Percentiles rank a stretch among this genome's conserved stretches.
Evolutionary conservation across 1,140 invertebrate genomes (phyloP).

Genomic region (Trigoniulus corallinus): DNA sequence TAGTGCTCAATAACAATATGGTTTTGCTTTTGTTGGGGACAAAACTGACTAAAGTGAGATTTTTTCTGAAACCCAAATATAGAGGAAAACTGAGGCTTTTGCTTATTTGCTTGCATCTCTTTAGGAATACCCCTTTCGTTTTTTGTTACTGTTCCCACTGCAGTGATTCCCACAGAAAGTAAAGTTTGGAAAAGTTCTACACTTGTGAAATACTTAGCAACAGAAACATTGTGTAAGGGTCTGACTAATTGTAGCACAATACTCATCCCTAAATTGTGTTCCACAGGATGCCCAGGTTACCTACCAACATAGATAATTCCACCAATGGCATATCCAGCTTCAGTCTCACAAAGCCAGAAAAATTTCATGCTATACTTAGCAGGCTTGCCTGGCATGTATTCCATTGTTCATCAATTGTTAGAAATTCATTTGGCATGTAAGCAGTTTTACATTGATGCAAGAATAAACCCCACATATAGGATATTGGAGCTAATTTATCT

Average conservation of each 20-base stretch:
- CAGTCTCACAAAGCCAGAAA: background rate
- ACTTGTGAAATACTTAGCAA: slow-evolving; percentile 13
- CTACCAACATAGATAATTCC: background rate
- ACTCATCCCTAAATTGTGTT: background rate
- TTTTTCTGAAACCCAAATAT: slow-evolving; percentile 8
- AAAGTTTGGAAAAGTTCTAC: slow-evolving; percentile 6
- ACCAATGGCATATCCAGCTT: background rate
- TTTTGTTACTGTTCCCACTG: slow-evolving; percentile 13
- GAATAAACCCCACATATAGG: slow-evolving; percentile 14
- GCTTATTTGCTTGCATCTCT: slow-evolving; percentile 4
- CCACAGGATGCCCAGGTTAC: background rate
- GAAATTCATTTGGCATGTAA: slow-evolving; percentile 4
- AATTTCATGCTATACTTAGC: slow-evolving; percentile 4
- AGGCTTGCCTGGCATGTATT: background rate
- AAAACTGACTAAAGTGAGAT: slow-evolving; percentile 12
- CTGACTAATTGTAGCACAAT: slow-evolving; percentile 5
- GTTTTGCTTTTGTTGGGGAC: slow-evolving; percentile 8
- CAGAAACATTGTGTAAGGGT: background rate
- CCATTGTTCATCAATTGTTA: slow-evolving; percentile 21
- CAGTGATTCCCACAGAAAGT: slow-evolving; percentile 7
- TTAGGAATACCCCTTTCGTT: slow-evolving; percentile 9
- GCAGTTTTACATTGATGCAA: background rate
- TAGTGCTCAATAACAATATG: slow-evolving; percentile 10
- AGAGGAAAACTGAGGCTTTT: slow-evolving; percentile 3
- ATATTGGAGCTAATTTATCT: slow-evolving; percentile 16